A percentile compares a stretch with the other conserved stretches of the same genome.
phyloP scores from a whole-genome alignment of 2,888 invertebrate species.

The Ornithoptera alexandrae region DNA sequence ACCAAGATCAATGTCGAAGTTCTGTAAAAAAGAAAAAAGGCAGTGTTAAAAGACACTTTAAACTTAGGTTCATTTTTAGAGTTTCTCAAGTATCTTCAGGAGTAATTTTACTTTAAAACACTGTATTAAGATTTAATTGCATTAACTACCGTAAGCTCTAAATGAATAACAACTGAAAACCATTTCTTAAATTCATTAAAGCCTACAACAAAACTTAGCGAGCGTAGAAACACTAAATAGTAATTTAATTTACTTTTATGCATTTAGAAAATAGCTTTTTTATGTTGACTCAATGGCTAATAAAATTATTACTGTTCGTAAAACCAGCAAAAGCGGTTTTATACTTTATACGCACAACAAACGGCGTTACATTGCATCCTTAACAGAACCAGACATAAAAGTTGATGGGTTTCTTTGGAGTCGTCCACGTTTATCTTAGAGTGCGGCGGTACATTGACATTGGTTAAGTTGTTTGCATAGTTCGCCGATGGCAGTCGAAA shows the following conservation, averaged over 20 bases:
- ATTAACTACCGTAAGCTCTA: too few relatives aligned
- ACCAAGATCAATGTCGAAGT: conserved; percentile 50
- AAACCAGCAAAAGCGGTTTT: conserved; percentile 27
- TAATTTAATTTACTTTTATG: neutral
- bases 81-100: too few relatives aligned
- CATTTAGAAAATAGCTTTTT: conserved; percentile 7
- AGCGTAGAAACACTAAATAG: neutral
- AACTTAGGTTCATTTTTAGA: neutral
- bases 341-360: conserved; percentile 5
- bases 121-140: too few relatives aligned
- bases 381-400: conserved; percentile 25
- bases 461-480: conserved; percentile 38
- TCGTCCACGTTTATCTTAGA: conserved; percentile 22
- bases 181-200: neutral
- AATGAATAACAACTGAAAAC: neutral
- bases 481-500: conserved; percentile 39
- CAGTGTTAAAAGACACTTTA: neutral
- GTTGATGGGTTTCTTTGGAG: conserved; percentile 16
- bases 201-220: neutral
- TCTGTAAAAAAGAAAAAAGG: conserved; percentile 48
- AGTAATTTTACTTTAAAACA: too few relatives aligned
- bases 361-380: conserved; percentile 3
- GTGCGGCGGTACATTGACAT: conserved; percentile 25
- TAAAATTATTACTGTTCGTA: conserved; percentile 26
- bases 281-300: conserved; percentile 17